A percentile compares a stretch with the other conserved stretches of the same genome.
These are phyloP conservation scores for Streptopelia turtur DNA, from an alignment of 2,797 vertebrate genomes.

Conservation along the genomic window DNA sequence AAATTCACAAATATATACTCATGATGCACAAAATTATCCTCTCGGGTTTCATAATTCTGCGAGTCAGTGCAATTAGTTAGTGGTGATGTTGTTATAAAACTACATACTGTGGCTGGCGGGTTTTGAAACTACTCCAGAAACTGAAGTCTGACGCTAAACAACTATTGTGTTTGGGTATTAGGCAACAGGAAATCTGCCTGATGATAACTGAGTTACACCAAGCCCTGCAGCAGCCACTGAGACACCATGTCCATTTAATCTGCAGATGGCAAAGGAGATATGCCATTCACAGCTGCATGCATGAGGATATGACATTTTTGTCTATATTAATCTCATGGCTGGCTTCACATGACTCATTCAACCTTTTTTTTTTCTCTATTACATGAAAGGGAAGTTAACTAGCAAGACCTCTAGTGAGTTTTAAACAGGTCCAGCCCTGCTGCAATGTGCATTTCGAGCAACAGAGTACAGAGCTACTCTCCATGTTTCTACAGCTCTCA, in stretches of 20 bases:
- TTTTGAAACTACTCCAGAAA: conserved; percentile 60
- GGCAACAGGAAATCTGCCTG: conserved; percentile 74
- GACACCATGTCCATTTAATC: conserved; percentile 74
- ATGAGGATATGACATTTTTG: conserved; percentile 75
- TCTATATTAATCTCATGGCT: conserved; percentile 77
- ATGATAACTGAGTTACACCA: conserved; percentile 63
- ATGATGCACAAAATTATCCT: conserved; percentile 43
- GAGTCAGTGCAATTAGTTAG: conserved; percentile 40
- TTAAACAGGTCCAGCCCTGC: conserved; percentile 49
- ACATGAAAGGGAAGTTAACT: conserved; percentile 68
- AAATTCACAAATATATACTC: conserved; percentile 43
- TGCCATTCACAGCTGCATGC: conserved; percentile 67
- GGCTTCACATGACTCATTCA: conserved; percentile 77
- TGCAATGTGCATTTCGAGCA: not conserved
- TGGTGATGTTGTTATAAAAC: conserved; percentile 18
- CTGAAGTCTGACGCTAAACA: conserved; percentile 39
- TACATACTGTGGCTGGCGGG: conserved; percentile 29
- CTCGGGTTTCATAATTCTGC: conserved; percentile 27
- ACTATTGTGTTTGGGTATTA: conserved; percentile 69
- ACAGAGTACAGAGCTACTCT: not conserved
- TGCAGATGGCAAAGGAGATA: conserved; percentile 75
- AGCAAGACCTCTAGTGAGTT: conserved; percentile 56
- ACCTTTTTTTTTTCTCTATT: conserved; percentile 48
- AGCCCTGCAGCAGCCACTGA: conserved; percentile 66
- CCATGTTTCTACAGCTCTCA: not conserved